Conservation (phyloP, 1,140 invertebrate species). For the Calosoma granatense region DNA sequence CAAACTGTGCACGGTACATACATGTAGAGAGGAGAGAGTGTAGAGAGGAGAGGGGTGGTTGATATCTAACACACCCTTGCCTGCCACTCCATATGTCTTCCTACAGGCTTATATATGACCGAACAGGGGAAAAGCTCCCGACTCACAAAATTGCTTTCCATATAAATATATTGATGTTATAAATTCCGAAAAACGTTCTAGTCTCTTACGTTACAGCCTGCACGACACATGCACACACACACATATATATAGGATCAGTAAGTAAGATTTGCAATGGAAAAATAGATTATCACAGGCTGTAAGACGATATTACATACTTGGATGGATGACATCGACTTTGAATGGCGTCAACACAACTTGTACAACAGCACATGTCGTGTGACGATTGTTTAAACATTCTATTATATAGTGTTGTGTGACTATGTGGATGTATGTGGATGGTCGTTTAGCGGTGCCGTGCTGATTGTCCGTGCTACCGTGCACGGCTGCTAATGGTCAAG, state of each 20-base stretch:
- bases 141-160: constrained; percentile 34
- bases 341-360: too few species aligned
- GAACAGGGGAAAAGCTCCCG: constrained; percentile 17
- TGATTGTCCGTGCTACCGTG: not conserved
- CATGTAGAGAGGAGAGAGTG: not conserved
- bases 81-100: constrained; percentile 2
- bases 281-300: too few species aligned
- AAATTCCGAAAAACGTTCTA: constrained; percentile 29
- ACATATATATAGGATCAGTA: not conserved
- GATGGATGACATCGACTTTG: too few species aligned
- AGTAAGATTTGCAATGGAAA: too few species aligned
- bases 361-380: not conserved
- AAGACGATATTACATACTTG: too few species aligned
- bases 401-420: not conserved
- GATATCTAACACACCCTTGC: not conserved
- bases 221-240: constrained; percentile 24
- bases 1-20: constrained; percentile 25
- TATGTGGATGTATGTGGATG: not conserved
- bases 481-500: constrained; percentile 4
- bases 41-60: not conserved
- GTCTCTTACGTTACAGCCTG: constrained; percentile 32
- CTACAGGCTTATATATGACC: not conserved
- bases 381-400: constrained; percentile 1
- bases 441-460: constrained; percentile 4
- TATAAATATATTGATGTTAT: constrained; percentile 36